phyloP scores from a whole-genome alignment of 2,113 vertebrate species.

The Elanus axillaris region DNA sequence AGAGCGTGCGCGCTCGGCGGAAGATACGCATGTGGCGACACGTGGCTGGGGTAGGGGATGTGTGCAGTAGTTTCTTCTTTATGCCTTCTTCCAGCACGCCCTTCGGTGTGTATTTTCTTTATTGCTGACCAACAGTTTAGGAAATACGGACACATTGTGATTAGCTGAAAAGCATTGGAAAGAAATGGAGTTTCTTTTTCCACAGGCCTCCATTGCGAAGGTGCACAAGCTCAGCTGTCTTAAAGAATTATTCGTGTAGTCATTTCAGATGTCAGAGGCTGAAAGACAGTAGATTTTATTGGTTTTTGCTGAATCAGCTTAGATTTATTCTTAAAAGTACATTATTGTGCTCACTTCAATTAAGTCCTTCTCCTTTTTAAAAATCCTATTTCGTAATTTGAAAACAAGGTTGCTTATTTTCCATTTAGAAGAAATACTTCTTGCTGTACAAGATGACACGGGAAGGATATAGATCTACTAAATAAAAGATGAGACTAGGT shows the following conservation, averaged over 20 bases:
- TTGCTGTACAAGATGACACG: background rate
- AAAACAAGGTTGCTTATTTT: background rate
- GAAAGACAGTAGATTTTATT: background rate
- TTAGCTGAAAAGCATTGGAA: background rate
- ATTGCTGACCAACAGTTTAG: background rate
- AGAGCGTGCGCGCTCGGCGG: background rate
- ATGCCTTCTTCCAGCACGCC: background rate
- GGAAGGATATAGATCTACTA: background rate
- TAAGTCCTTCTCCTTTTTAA: background rate
- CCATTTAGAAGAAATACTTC: background rate
- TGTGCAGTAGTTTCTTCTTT: background rate
- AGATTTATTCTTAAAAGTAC: background rate
- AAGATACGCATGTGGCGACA: fast-evolving
- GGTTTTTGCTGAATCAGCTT: background rate
- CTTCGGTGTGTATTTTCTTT: background rate
- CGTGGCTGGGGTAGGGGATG: background rate
- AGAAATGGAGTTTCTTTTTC: background rate
- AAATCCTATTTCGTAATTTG: background rate
- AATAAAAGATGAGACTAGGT: background rate
- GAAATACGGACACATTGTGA: background rate
- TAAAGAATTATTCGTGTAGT: background rate
- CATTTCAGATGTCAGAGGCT: background rate
- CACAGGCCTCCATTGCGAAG: background rate
- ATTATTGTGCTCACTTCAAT: background rate
- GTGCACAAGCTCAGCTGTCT: background rate